These are phyloP conservation scores for Acromyrmex heyeri DNA, from an alignment of 1,140 invertebrate genomes.

Conservation along the genomic window DNA sequence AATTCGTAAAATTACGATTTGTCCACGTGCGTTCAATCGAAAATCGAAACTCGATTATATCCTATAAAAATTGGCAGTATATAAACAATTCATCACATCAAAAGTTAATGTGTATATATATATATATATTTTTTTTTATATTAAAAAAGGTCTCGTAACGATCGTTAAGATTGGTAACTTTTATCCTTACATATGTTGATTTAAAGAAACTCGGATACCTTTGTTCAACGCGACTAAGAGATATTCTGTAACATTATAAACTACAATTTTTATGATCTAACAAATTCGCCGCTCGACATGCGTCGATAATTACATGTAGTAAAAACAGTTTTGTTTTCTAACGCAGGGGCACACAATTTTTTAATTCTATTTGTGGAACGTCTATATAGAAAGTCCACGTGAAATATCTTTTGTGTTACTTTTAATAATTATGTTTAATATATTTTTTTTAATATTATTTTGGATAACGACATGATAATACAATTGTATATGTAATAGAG, in stretches of 20 bases:
- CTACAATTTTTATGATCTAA: conserved; percentile 49
- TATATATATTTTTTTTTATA: conserved; percentile 24
- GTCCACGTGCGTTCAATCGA: conserved; percentile 19
- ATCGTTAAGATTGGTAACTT: conserved; percentile 51
- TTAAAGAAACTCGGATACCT: conserved; percentile 43
- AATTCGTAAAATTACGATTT: conserved; percentile 23
- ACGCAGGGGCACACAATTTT: not conserved
- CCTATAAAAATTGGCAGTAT: conserved; percentile 75
- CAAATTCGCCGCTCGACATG: conserved; percentile 10
- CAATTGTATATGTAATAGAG: conserved; percentile 13
- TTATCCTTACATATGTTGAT: conserved; percentile 42
- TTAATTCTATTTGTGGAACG: not conserved
- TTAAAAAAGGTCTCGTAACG: conserved; percentile 55
- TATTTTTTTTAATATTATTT: not conserved
- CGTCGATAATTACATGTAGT: conserved; percentile 36
- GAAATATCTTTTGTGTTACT: conserved; percentile 7
- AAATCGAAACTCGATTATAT: conserved; percentile 55
- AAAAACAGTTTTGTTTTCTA: conserved; percentile 26
- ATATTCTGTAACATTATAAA: conserved; percentile 46
- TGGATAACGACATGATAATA: not conserved
- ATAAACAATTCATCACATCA: conserved; percentile 71
- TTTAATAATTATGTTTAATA: not conserved
- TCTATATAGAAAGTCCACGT: not conserved
- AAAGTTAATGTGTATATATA: conserved; percentile 56
- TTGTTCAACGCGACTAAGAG: conserved; percentile 20